Base-by-base conservation (phyloP, 2,797 vertebrate species). In the Spinus pinus region DNA sequence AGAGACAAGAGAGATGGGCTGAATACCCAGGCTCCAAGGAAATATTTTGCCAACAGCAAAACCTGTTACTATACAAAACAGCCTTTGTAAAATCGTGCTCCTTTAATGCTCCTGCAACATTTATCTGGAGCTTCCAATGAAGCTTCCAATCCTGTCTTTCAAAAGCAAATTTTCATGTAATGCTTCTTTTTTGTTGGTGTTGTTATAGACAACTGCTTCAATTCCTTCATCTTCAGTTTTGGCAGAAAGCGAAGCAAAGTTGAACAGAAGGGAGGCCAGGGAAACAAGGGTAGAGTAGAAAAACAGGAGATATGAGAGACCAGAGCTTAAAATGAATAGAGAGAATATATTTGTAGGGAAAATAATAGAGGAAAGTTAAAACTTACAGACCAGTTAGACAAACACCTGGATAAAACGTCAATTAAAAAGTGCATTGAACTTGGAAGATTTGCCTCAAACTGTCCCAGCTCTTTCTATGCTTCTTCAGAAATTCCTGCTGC, bases 1-100 rank as follows among this genome's bases (percentile, higher is more conserved):
- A 82, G 37, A 77, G 28, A 56, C 4, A 69, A 75, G 49, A 81
- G 27, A 75, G 56, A 70, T 57, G 64, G 56, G 50, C 21, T 77
- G 50, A 70, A 39, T 70, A 64, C 57, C 57, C 64, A 30, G n/a
- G 44, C 37, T 70, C 37, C 44, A 50, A 75, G 57, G n/a, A 70
- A 70, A 70, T 82, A 77, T 70, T 77, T 70, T 70, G 21, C 64
- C 71, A 82, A 37, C 28, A 44, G 24, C 44, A 64, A 77, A 82
- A 44, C 71, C 28, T 70, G 24, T 46, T 44, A 23, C 42, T 33
- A 64, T 50, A 28, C 24, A 70, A 37, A 57, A 27, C 8, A 57
- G 24, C 28, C 28, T 70, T 50, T 44, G 50, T 30, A 77, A 70
- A 62, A 16, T 16, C 11, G 5, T 64, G 24, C 42, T 82, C 17